Evolutionary conservation across 2,888 invertebrate genomes (phyloP), one percentile per base, ranked within the genome.

Genomic region (Drosophila mayaguana): DNA sequence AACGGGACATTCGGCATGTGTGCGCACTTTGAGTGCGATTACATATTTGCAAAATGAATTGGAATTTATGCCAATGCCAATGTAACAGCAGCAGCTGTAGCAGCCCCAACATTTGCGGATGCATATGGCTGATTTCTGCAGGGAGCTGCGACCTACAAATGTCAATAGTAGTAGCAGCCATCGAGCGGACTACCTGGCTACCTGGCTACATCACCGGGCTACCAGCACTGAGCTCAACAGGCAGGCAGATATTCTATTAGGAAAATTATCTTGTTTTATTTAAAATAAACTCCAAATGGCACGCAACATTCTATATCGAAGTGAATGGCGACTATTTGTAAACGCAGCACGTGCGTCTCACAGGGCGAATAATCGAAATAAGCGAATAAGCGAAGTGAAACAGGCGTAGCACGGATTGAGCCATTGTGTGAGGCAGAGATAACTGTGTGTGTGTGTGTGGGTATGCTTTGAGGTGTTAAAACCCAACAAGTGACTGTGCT

Each of bases 41-140:
- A 83, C 80, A 83, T 83, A 89, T 89, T 90, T 91, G 88, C 78
- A 75, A 84, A 85, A 83, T 89, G 83, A 79, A 88, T 83, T 78
- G 78, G 86, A 86, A 84, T 82, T 84, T 80, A 63, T 77, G 74
- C 70, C 78, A 80, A 77, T 80, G 77, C 53, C 61, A 65, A 32
- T 61, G 56, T 46, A 40, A 45, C 55, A 42, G 59, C 72, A 55
- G 20, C 73, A 56, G 22, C 40, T 60, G 55, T 56, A 53, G 48
- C 38, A 55, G 51, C 28, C 66, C 22, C 60, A 65, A 53, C 38
- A 60, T 42, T 78, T 81, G 75, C 55, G 56, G 36, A 63, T 56
- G 51, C 57, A 78, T 80, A 74, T 77, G 74, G 66, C 67, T 85
- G 85, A 86, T 84, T 85, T 83, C 85, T 72, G 72, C 43, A 42